These are phyloP conservation scores for Ecdyonurus torrentis DNA, from an alignment of 2,888 invertebrate genomes.

Conservation along the genomic window DNA sequence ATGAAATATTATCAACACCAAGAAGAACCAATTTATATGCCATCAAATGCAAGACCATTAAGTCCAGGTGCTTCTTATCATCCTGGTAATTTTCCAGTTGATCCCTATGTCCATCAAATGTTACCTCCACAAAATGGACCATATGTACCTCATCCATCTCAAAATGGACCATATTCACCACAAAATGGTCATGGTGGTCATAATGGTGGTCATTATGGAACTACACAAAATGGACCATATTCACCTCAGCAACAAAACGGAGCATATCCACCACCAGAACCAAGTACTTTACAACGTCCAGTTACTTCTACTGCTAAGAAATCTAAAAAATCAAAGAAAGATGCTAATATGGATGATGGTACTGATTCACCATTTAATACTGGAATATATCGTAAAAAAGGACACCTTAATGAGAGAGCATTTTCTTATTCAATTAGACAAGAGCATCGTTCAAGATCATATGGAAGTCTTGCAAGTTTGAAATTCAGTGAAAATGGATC, in stretches of 20 bases:
- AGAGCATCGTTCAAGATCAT: conserved; percentile 82
- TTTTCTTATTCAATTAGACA: conserved; percentile 89
- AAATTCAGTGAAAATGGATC: conserved; percentile 48
- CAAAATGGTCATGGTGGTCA: too few relatives aligned
- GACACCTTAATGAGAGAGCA: conserved; percentile 81
- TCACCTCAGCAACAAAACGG: conserved; percentile 10
- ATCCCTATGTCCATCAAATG: conserved; percentile 36
- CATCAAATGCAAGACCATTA: conserved; percentile 32
- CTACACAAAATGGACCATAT: conserved; percentile 9
- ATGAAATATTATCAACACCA: conserved; percentile 27
- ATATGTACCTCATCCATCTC: too few relatives aligned
- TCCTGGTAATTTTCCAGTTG: conserved; percentile 38
- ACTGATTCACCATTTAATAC: conserved; percentile 48
- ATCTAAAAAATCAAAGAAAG: background rate
- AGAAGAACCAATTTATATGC: conserved; percentile 37
- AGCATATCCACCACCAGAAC: background rate
- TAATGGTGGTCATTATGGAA: too few relatives aligned
- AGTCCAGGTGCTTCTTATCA: conserved; percentile 43
- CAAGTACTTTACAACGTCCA: background rate
- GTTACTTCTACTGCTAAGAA: background rate
- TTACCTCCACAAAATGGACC: conserved; percentile 9
- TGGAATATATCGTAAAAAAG: conserved; percentile 80
- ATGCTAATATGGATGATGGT: conserved; percentile 34
- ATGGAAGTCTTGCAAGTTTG: conserved; percentile 78
- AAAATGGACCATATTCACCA: too few relatives aligned